Conservation (phyloP, 2,113 vertebrate species). For the Rhinopithecus roxellana region DNA sequence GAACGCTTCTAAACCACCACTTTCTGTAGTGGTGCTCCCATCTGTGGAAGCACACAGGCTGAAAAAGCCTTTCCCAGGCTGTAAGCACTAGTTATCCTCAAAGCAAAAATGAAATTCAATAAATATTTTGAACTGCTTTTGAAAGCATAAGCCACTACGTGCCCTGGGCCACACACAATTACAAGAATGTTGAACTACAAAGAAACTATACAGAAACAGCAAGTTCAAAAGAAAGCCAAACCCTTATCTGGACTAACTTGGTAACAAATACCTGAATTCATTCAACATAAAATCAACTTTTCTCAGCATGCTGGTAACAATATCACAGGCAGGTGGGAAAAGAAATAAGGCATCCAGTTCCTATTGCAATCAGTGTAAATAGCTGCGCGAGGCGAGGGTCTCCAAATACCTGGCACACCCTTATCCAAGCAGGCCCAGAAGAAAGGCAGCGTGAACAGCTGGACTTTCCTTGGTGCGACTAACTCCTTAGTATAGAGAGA, state of each 20-base stretch:
- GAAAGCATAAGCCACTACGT: constrained; percentile 39
- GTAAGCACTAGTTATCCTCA: background rate
- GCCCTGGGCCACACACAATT: background rate
- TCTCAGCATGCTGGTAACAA: background rate
- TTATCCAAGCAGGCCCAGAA: background rate
- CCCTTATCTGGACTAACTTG: constrained; percentile 59
- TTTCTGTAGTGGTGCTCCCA: background rate
- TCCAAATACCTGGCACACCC: constrained; percentile 35
- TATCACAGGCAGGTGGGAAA: background rate
- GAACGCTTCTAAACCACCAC: background rate
- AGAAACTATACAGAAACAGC: constrained; percentile 35
- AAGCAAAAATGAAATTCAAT: constrained; percentile 51
- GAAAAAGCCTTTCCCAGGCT: background rate
- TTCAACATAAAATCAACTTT: constrained; percentile 55
- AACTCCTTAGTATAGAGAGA: constrained; percentile 34
- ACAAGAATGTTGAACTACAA: constrained; percentile 48
- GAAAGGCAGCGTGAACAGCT: background rate
- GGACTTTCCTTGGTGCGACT: background rate
- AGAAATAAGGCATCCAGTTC: background rate
- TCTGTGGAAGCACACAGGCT: background rate
- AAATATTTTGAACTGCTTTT: constrained; percentile 45
- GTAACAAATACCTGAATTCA: constrained; percentile 60
- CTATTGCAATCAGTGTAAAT: background rate
- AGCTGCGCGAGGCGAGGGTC: background rate
- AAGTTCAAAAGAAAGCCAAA: constrained; percentile 65